A percentile compares a stretch with the other conserved stretches of the same genome.
Conservation (phyloP, 2,888 invertebrate genomes). For the Brachyptera putata region DNA sequence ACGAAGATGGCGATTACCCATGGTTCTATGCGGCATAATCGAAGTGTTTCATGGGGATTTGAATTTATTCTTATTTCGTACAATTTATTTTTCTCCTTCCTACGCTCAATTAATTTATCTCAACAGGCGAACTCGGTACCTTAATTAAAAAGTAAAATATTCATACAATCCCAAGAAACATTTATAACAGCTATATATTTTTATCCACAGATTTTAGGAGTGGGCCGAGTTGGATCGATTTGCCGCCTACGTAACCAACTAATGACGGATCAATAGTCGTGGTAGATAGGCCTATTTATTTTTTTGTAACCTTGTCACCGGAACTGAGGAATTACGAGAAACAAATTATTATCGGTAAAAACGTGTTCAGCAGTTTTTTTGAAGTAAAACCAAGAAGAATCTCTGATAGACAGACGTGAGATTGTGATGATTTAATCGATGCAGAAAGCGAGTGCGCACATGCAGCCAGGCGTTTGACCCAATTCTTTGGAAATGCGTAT, state of each 20-base stretch:
- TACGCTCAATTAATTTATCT: neutral
- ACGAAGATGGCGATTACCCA: constrained; percentile 36
- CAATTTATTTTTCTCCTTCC: neutral
- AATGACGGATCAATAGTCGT: neutral
- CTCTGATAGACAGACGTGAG: too few species aligned
- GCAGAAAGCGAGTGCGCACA: constrained; percentile 26
- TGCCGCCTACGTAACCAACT: constrained; percentile 1
- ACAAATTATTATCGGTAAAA: neutral
- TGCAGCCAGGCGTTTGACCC: constrained; percentile 25
- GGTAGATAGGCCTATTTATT: neutral
- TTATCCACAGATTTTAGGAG: neutral
- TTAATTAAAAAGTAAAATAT: neutral
- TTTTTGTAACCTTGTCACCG: neutral
- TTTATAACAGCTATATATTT: neutral
- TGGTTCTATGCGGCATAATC: constrained; percentile 34
- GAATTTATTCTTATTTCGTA: neutral
- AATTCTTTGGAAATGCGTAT: constrained; percentile 16
- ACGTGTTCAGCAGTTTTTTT: neutral
- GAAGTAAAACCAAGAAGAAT: neutral
- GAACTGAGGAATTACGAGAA: neutral
- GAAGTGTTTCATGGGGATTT: constrained; percentile 22
- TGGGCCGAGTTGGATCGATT: neutral
- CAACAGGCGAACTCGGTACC: neutral
- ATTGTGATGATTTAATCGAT: constrained; percentile 22
- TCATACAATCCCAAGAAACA: neutral